Percentiles rank a stretch among this genome's conserved stretches.
These are phyloP conservation scores for Vulpes vulpes DNA, from an alignment of 2,113 vertebrate species.

Conservation along the genomic window DNA sequence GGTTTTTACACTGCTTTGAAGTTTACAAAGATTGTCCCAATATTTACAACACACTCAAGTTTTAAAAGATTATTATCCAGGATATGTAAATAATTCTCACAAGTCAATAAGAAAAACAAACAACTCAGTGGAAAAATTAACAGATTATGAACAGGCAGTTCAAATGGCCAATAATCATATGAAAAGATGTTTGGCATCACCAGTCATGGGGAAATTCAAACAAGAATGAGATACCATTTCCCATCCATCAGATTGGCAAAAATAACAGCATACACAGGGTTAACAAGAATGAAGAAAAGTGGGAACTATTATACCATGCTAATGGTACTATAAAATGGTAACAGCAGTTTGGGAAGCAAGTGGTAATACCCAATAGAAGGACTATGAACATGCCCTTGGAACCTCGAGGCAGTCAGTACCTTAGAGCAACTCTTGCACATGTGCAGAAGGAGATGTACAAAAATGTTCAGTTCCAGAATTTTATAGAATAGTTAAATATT, in stretches of 20 bases:
- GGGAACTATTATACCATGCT: neutral
- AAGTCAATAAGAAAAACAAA: conserved; percentile 68
- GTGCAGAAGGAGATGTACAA: neutral
- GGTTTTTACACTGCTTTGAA: conserved; percentile 67
- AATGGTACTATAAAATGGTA: neutral
- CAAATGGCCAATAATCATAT: neutral
- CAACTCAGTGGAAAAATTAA: conserved; percentile 35
- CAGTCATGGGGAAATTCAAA: neutral
- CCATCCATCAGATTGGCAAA: neutral
- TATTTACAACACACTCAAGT: conserved; percentile 65
- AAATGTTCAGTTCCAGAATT: neutral
- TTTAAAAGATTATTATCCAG: conserved; percentile 70
- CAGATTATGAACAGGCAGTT: conserved; percentile 21
- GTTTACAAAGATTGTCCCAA: conserved; percentile 61
- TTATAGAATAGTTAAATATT: neutral
- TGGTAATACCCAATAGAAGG: neutral
- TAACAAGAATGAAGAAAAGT: neutral
- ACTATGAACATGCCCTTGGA: neutral
- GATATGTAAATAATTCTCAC: conserved; percentile 68
- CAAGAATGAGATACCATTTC: neutral
- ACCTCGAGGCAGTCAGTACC: neutral
- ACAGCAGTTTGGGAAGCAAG: neutral
- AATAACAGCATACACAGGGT: neutral
- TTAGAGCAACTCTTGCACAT: neutral
- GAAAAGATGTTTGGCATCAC: conserved; percentile 22